These are phyloP conservation scores for Agelaius tricolor DNA, from an alignment of 2,113 vertebrate genomes.

Conservation along the genomic window DNA sequence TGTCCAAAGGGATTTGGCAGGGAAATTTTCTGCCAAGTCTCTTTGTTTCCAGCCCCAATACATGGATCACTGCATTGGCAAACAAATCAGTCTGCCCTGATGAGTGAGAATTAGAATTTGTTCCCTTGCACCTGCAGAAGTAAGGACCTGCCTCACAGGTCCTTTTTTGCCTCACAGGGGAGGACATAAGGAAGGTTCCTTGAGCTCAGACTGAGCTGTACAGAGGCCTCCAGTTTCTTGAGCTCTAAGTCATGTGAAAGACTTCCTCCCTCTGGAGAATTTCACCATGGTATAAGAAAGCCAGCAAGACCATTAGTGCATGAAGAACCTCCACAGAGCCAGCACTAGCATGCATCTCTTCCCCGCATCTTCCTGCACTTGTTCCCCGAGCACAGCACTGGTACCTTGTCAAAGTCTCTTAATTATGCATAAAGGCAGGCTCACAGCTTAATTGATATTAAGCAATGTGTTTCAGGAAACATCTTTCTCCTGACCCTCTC, in stretches of 20 bases:
- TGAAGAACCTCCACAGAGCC: background rate
- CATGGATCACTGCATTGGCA: background rate
- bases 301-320: background rate
- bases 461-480: background rate
- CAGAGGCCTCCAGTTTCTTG: background rate
- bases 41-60: background rate
- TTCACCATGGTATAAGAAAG: background rate
- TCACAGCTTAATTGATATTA: background rate
- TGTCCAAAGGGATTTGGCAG: background rate
- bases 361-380: background rate
- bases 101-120: background rate
- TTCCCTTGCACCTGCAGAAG: background rate
- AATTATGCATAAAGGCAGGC: background rate
- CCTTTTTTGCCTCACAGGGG: background rate
- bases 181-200: background rate
- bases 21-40: background rate
- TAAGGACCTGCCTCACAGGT: background rate
- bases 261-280: background rate
- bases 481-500: background rate
- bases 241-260: fast-evolving
- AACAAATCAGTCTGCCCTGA: background rate
- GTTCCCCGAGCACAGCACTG: background rate
- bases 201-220: background rate
- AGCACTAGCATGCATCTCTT: background rate
- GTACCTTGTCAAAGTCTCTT: background rate